Base-by-base conservation (phyloP, 2,797 vertebrate species). In the Chaunax sp. region DNA sequence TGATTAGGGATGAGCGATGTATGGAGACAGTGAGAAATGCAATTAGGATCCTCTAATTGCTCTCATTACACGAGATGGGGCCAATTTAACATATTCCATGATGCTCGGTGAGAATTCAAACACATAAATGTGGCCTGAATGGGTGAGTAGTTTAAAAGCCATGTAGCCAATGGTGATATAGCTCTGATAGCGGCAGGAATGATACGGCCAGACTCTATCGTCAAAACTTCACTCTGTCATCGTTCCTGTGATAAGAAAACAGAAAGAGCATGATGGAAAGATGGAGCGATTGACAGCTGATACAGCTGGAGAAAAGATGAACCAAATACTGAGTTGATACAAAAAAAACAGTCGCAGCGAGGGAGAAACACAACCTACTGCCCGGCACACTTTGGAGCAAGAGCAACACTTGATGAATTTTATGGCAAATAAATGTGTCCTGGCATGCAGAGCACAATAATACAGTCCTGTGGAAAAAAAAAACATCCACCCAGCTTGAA, bases 21-120 rank as follows among this genome's bases (percentile, higher is more conserved):
- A 80, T 73, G 62, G 81, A 75, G 73, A 70, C 56, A 69, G 74
- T 46, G 81, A 63, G 75, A 74, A 85, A 90, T 83, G 82, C 81
- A 90, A 90, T 91, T 89, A 92, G 67, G 52, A 64, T 69, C 26
- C 6, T 43, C 67, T 90, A 92, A 93, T 89, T 90, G 78, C 82
- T 75, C 81, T 92, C 81, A 90, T 91, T 87, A 89, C 79, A 75
- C 51, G 64, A 76, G 65, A 86, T 81, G 58, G 68, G 69, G 59
- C 44, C 22, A 76, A 84, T 85, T 78, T 41, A 61, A 55, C 33
- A 51, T 74, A 63, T 26, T 77, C 37, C 18, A 40, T 65, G 75
- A 80, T 76, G 72, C 72, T 78, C 64, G 30, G 45, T 41, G 30
- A 37, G 23, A 47, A 66, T 72, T 66, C 20, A 52, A 70, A 77